These are phyloP conservation scores for Petrolisthes cinctipes DNA, from an alignment of 2,888 invertebrate genomes.

Conservation along the genomic window DNA sequence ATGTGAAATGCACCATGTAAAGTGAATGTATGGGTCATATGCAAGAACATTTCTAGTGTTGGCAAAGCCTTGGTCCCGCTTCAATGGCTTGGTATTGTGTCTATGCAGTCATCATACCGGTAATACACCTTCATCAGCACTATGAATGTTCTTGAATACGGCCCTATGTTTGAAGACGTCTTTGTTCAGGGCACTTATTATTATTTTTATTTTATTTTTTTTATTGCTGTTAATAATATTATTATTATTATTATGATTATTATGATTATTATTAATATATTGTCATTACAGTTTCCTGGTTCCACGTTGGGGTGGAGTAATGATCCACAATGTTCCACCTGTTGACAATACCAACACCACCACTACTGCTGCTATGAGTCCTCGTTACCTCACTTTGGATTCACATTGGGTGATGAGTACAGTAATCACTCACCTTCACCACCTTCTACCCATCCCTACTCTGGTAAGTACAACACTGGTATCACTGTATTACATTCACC, in stretches of 20 bases:
- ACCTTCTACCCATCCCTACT: slow-evolving; percentile 78
- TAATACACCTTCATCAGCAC: too few relatives aligned
- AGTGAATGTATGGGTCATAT: neutral
- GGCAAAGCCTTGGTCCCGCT: too few relatives aligned
- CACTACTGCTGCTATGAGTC: too few relatives aligned
- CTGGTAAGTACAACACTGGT: slow-evolving; percentile 16
- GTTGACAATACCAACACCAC: slow-evolving; percentile 8
- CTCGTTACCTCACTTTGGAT: slow-evolving; percentile 70
- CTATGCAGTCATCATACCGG: too few relatives aligned
- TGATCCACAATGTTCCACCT: slow-evolving; percentile 79
- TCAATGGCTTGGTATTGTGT: too few relatives aligned
- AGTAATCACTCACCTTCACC: slow-evolving; percentile 82
- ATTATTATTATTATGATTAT: neutral
- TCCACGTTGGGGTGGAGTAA: slow-evolving; percentile 88
- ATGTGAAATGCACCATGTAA: too few relatives aligned
- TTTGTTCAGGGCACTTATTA: neutral
- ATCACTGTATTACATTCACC: neutral
- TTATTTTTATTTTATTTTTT: neutral
- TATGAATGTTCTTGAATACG: too few relatives aligned
- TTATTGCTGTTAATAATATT: neutral
- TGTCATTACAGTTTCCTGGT: slow-evolving; percentile 69
- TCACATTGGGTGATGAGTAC: slow-evolving; percentile 80
- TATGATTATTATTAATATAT: neutral
- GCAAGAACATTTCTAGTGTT: too few relatives aligned
- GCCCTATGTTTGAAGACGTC: too few relatives aligned